Evolutionary conservation across 2,888 invertebrate genomes (phyloP).

Genomic region (Argyresthia goedartella): DNA sequence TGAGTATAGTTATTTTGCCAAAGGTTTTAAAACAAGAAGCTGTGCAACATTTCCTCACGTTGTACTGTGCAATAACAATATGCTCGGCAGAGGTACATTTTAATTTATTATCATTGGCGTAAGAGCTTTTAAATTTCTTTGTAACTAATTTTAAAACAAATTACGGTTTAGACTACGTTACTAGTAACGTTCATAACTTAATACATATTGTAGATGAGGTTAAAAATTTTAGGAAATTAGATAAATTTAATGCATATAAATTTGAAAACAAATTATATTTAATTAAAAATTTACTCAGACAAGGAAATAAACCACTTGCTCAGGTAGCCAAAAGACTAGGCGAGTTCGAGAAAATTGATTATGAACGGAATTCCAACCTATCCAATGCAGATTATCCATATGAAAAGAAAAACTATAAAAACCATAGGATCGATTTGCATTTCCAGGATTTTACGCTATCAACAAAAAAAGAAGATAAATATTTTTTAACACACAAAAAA

Average conservation of each 20-base stretch:
- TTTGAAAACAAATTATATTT: conserved; percentile 7
- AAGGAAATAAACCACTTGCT: conserved; percentile 10
- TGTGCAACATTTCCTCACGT: conserved; percentile 10
- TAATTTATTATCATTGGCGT: conserved; percentile 9
- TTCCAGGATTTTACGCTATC: conserved; percentile 3
- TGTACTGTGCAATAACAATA: conserved; percentile 15
- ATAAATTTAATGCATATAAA: conserved; percentile 8
- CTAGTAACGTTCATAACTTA: conserved; percentile 16
- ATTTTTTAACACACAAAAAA: conserved; percentile 6
- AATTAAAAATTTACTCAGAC: conserved; percentile 5
- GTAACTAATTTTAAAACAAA: conserved; percentile 7
- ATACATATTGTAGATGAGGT: conserved; percentile 11
- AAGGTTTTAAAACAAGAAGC: conserved; percentile 7
- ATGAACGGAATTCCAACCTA: not conserved
- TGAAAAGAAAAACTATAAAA: not conserved
- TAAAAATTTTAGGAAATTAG: conserved; percentile 8
- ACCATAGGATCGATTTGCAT: not conserved
- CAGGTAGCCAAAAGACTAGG: conserved; percentile 11
- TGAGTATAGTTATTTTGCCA: conserved; percentile 13
- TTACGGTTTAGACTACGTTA: conserved; percentile 14
- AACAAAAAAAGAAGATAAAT: conserved; percentile 9
- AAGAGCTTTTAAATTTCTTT: conserved; percentile 12
- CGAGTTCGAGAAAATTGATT: conserved; percentile 1
- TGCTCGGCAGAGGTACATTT: conserved; percentile 11
- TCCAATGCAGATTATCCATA: not conserved